These are phyloP conservation scores for Arenaria interpres DNA, from an alignment of 2,113 vertebrate genomes.

Conservation along the genomic window DNA sequence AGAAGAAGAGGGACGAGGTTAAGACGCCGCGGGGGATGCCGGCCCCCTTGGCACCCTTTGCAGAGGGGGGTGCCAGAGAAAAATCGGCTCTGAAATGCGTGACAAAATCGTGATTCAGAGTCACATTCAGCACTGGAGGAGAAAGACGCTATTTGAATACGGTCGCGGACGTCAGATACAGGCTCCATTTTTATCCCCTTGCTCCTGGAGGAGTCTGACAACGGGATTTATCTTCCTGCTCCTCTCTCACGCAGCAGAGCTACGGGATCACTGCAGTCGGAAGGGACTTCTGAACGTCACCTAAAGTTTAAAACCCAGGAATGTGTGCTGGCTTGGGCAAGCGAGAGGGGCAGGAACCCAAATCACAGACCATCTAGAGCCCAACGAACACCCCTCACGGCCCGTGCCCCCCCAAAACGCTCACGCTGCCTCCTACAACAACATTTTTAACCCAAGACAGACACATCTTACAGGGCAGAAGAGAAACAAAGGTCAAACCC, in stretches of 20 bases:
- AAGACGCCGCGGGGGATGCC: rapidly evolving
- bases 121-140: background rate
- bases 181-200: background rate
- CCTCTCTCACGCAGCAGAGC: background rate
- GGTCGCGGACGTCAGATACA: rapidly evolving
- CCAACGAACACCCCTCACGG: background rate
- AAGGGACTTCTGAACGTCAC: background rate
- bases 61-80: background rate
- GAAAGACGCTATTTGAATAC: background rate
- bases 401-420: background rate
- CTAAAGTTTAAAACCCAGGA: too few relatives aligned
- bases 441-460: background rate
- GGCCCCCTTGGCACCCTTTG: background rate
- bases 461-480: rapidly evolving
- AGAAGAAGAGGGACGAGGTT: background rate
- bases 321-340: background rate
- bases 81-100: background rate
- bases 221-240: background rate
- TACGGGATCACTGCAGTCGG: background rate
- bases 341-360: background rate
- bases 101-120: background rate
- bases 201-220: background rate
- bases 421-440: rapidly evolving
- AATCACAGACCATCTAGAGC: background rate
- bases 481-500: background rate